These are phyloP conservation scores for Lapara coniferarum DNA, from an alignment of 2,888 invertebrate species.

Conservation along the genomic window DNA sequence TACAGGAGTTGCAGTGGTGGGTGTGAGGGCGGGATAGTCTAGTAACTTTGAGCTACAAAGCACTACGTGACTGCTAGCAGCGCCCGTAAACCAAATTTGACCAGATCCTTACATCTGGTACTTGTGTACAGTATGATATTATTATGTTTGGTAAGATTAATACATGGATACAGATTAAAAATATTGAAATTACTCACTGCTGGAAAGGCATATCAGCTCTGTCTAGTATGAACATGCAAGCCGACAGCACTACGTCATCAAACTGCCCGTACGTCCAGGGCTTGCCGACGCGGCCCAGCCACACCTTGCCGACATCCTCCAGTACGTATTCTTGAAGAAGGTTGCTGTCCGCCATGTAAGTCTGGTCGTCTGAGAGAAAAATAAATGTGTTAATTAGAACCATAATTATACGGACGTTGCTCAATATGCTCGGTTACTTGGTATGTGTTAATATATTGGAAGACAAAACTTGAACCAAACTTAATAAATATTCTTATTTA, in stretches of 20 bases:
- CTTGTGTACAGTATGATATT: no score
- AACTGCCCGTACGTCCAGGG: conserved; percentile 94
- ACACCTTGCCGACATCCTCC: conserved; percentile 93
- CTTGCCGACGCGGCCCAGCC: conserved; percentile 91
- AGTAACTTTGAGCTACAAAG: no score
- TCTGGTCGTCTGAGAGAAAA: conserved; percentile 86
- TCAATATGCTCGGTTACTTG: no score
- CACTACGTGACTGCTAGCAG: neutral
- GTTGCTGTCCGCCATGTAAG: conserved; percentile 88
- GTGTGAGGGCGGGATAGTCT: no score
- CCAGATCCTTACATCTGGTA: no score
- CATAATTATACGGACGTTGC: no score
- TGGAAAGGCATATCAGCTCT: conserved; percentile 84
- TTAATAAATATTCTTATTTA: neutral
- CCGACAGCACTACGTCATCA: conserved; percentile 87
- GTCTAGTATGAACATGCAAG: conserved; percentile 88
- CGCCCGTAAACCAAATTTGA: no score
- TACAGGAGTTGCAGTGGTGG: no score
- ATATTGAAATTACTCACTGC: conserved; percentile 65
- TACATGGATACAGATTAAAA: neutral
- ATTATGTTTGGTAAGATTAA: neutral
- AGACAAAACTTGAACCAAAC: no score
- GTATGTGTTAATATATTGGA: no score
- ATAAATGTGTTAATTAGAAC: no score
- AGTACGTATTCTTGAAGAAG: conserved; percentile 90